A percentile compares a stretch with the other conserved stretches of the same genome.
These are phyloP conservation scores for Oscheius sp. DNA, from an alignment of 2,888 invertebrate species.

Conservation along the genomic window DNA sequence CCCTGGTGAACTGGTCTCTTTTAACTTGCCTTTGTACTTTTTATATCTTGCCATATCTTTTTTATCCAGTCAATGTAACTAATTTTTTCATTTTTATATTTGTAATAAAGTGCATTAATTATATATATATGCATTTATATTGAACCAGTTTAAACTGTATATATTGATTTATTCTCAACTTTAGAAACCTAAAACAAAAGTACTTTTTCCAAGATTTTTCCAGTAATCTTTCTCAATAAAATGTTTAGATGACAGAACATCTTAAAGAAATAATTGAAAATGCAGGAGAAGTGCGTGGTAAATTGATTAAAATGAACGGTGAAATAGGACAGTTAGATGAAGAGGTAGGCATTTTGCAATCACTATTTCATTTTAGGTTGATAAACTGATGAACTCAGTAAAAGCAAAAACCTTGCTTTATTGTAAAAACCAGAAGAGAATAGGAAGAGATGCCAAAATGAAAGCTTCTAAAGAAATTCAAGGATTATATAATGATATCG, in stretches of 20 bases:
- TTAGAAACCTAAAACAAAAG: too few species aligned
- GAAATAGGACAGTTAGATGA: slow-evolving; percentile 8
- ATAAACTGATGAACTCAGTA: slow-evolving; percentile 49
- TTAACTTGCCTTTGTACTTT: neutral
- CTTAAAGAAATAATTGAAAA: slow-evolving; percentile 5
- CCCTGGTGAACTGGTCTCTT: slow-evolving; percentile 10
- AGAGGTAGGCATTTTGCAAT: neutral
- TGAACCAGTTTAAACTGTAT: too few species aligned
- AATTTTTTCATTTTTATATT: neutral
- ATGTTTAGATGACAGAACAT: slow-evolving; percentile 4
- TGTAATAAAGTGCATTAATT: slow-evolving; percentile 13
- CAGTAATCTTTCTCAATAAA: neutral
- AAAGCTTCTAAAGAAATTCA: slow-evolving; percentile 29
- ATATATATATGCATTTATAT: neutral
- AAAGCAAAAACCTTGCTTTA: slow-evolving; percentile 34
- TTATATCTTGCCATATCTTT: slow-evolving; percentile 7
- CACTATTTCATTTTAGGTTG: too few species aligned
- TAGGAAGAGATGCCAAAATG: slow-evolving; percentile 10
- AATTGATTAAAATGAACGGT: neutral
- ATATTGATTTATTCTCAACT: too few species aligned
- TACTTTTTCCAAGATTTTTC: too few species aligned
- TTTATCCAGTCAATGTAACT: neutral
- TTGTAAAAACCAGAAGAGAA: slow-evolving; percentile 25
- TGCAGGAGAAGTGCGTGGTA: neutral
- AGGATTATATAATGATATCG: slow-evolving; percentile 80